These are phyloP conservation scores for Philhelius pedissequus DNA, from an alignment of 2,888 invertebrate genomes.

Conservation along the genomic window DNA sequence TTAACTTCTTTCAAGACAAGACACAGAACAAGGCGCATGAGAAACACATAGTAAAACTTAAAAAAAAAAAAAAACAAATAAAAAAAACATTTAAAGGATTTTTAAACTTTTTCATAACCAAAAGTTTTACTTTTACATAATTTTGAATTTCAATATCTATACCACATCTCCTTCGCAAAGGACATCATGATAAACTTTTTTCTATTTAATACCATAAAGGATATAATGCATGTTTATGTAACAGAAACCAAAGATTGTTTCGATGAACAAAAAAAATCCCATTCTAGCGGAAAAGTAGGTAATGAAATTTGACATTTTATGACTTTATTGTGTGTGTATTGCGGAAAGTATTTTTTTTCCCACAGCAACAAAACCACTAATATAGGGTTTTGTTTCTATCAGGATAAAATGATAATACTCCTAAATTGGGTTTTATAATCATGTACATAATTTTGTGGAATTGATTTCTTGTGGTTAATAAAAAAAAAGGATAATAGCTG, in stretches of 20 bases:
- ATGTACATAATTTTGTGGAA: constrained; percentile 4
- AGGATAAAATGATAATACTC: background rate
- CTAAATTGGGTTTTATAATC: background rate
- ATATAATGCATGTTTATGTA: background rate
- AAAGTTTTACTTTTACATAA: constrained; percentile 14
- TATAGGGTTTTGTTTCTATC: background rate
- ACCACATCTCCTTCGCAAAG: background rate
- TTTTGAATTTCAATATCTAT: constrained; percentile 10
- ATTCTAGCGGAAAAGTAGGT: constrained; percentile 45
- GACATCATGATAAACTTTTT: constrained; percentile 16
- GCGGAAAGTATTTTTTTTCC: background rate
- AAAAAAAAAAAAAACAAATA: background rate
- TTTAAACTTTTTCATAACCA: constrained; percentile 39
- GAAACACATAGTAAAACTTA: constrained; percentile 24
- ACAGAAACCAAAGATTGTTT: background rate
- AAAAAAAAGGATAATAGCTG: background rate
- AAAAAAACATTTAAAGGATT: constrained; percentile 40
- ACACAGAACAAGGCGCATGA: background rate
- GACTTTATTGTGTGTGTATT: background rate
- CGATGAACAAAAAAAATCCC: constrained; percentile 18
- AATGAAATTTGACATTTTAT: constrained; percentile 64
- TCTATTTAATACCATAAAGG: background rate
- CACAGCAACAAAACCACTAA: background rate
- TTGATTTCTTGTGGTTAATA: constrained; percentile 5
- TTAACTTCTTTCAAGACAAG: background rate